These are phyloP conservation scores for Parnassius mnemosyne DNA, from an alignment of 2,888 invertebrate genomes.

Conservation along the genomic window DNA sequence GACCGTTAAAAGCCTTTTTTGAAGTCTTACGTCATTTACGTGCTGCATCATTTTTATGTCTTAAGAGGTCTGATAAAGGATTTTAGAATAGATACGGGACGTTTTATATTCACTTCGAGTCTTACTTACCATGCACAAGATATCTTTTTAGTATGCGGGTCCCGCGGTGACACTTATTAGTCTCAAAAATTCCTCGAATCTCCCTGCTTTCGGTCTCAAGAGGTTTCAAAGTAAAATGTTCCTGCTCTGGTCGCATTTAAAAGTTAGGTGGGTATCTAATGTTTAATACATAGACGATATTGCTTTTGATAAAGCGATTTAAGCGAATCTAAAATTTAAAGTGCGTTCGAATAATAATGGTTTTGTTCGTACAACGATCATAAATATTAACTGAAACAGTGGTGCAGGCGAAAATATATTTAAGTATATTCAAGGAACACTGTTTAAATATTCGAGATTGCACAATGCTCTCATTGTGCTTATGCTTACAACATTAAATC, in stretches of 20 bases:
- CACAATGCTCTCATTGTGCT: slow-evolving; percentile 23
- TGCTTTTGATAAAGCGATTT: slow-evolving; percentile 78
- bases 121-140: slow-evolving; percentile 66
- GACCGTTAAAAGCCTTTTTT: slow-evolving; percentile 19
- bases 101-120: slow-evolving; percentile 73
- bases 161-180: slow-evolving; percentile 72
- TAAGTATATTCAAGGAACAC: slow-evolving; percentile 29
- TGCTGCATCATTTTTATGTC: slow-evolving; percentile 32
- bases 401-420: slow-evolving; percentile 55
- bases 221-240: slow-evolving; percentile 63
- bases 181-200: slow-evolving; percentile 74
- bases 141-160: slow-evolving; percentile 74
- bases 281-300: slow-evolving; percentile 77
- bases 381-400: slow-evolving; percentile 68
- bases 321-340: slow-evolving; percentile 77
- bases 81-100: slow-evolving; percentile 56
- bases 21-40: slow-evolving; percentile 19
- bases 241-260: slow-evolving; percentile 61
- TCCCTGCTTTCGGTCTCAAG: slow-evolving; percentile 49
- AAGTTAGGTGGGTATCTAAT: slow-evolving; percentile 67
- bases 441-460: slow-evolving; percentile 26
- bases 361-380: slow-evolving; percentile 68
- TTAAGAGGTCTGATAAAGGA: slow-evolving; percentile 57
- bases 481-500: slow-evolving; percentile 20
- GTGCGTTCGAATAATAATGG: slow-evolving; percentile 74